These are phyloP conservation scores for Elgaria multicarinata DNA, from an alignment of 2,113 vertebrate species.

Conservation along the genomic window DNA sequence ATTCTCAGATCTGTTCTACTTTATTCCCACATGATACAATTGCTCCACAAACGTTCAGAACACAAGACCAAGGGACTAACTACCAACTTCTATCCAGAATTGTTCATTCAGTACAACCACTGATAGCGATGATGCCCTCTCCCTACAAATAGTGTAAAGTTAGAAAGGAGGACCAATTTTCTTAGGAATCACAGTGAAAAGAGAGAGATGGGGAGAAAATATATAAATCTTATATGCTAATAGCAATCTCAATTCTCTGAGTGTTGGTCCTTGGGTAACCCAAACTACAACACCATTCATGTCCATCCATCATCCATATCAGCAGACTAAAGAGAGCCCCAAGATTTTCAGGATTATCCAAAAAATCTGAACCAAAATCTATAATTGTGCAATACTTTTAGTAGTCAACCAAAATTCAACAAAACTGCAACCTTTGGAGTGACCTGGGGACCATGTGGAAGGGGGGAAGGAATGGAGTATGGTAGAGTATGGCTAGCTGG, in stretches of 20 bases:
- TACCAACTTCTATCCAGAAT: background rate
- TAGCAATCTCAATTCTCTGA: background rate
- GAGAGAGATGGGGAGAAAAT: background rate
- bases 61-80: background rate
- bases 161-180: background rate
- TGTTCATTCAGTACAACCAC: background rate
- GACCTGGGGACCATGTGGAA: no score
- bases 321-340: background rate
- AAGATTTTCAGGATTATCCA: no score
- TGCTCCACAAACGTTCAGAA: slow-evolving; percentile 45
- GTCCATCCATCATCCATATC: no score
- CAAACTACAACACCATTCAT: background rate
- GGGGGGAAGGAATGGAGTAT: no score
- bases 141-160: background rate
- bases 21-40: slow-evolving; percentile 26
- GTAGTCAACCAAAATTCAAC: no score
- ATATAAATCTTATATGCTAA: background rate
- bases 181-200: no score
- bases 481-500: no score
- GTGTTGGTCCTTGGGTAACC: background rate
- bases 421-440: no score
- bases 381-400: no score
- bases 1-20: slow-evolving; percentile 43
- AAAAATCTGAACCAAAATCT: no score
- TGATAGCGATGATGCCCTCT: background rate